These are phyloP conservation scores for Fundulus diaphanus DNA, from an alignment of 2,797 vertebrate genomes.

Conservation along the genomic window DNA sequence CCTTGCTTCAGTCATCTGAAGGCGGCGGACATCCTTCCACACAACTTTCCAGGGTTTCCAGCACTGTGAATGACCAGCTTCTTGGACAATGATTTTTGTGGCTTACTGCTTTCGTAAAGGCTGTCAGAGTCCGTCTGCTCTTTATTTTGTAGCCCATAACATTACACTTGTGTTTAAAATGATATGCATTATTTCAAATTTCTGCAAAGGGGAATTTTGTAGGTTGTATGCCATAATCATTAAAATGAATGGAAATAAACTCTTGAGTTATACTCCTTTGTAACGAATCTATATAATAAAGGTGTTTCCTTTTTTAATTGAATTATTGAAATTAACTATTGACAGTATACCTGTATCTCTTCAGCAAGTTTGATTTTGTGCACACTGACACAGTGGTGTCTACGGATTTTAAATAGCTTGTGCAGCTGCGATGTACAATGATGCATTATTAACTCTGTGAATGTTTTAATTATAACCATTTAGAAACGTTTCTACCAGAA, in stretches of 20 bases:
- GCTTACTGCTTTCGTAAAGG: neutral
- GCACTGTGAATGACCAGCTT: neutral
- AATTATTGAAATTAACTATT: neutral
- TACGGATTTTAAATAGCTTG: neutral
- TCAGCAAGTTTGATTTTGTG: too few relatives aligned
- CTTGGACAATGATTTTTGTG: neutral
- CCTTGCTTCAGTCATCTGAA: too few relatives aligned
- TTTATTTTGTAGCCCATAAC: neutral
- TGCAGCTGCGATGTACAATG: neutral
- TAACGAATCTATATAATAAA: neutral
- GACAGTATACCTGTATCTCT: neutral
- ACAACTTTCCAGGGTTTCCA: neutral
- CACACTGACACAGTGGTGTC: neutral
- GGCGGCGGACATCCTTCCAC: neutral
- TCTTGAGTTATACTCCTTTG: neutral
- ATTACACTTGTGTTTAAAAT: neutral
- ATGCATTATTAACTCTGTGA: neutral
- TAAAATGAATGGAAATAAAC: neutral
- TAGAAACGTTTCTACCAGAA: neutral
- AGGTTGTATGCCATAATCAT: neutral
- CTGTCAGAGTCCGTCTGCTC: neutral
- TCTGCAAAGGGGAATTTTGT: neutral
- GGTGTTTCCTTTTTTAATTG: neutral
- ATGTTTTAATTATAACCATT: neutral
- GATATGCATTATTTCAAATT: neutral